Evolutionary conservation across 2,888 invertebrate genomes (phyloP).

Genomic region (Thymelicus acteon): DNA sequence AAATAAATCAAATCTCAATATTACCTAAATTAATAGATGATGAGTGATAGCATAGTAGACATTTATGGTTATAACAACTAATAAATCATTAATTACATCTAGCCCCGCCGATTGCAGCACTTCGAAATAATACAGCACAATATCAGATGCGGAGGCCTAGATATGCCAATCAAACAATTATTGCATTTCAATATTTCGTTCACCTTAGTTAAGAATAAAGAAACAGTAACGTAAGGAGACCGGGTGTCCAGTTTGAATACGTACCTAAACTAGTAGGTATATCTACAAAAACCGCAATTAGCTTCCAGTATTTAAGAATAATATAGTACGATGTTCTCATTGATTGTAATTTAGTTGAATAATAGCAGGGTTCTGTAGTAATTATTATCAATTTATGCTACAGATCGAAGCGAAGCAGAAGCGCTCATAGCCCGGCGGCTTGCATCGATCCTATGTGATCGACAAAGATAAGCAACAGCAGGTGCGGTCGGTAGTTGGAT

Average conservation of each 20-base stretch:
- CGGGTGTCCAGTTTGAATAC: background rate
- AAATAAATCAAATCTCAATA: background rate
- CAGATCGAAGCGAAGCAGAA: too few relatives aligned
- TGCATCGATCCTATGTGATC: too few relatives aligned
- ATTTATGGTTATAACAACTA: background rate
- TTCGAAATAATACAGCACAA: constrained; percentile 55
- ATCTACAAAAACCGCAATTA: too few relatives aligned
- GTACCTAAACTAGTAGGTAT: too few relatives aligned
- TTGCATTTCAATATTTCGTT: constrained; percentile 45
- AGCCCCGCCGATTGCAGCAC: constrained; percentile 39
- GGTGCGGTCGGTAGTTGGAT: too few relatives aligned
- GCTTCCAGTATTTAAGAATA: too few relatives aligned
- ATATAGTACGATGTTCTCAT: too few relatives aligned
- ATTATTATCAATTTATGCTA: too few relatives aligned
- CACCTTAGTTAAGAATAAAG: constrained; percentile 24
- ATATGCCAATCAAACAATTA: constrained; percentile 58
- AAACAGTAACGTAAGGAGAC: constrained; percentile 8
- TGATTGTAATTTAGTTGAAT: too few relatives aligned
- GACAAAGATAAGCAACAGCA: too few relatives aligned
- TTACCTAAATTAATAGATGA: background rate
- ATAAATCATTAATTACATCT: constrained; percentile 16
- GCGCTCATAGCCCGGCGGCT: too few relatives aligned
- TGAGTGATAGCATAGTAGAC: background rate
- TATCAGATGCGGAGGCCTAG: constrained; percentile 55
- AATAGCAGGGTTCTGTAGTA: too few relatives aligned